Conservation (phyloP, 2,888 invertebrate genomes). For the Apotomis turbidana region DNA sequence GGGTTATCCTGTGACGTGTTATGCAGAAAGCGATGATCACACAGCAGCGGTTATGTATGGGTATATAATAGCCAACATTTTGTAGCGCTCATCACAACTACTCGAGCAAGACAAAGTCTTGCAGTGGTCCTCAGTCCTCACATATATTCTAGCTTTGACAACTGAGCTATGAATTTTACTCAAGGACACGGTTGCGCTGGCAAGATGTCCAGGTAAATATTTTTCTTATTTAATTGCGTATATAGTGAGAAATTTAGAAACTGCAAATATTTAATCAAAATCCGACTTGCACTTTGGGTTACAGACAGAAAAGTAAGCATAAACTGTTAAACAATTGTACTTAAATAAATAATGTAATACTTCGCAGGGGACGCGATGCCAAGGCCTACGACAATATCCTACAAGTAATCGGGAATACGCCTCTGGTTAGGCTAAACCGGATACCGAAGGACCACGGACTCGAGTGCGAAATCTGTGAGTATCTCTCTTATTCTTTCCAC, state of each 20-base stretch:
- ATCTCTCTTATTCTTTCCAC: background rate
- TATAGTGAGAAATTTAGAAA: too few relatives aligned
- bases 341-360: background rate
- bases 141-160: background rate
- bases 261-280: too few relatives aligned
- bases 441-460: conserved; percentile 88
- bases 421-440: conserved; percentile 87
- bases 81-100: too few relatives aligned
- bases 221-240: background rate
- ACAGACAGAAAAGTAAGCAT: too few relatives aligned
- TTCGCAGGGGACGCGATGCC: conserved; percentile 49
- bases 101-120: background rate
- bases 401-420: conserved; percentile 89
- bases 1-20: background rate
- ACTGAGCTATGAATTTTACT: background rate
- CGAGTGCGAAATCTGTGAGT: conserved; percentile 89
- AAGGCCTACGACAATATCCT: conserved; percentile 86
- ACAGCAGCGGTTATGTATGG: background rate
- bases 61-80: background rate
- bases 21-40: background rate
- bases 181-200: background rate
- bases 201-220: background rate
- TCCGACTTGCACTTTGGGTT: too few relatives aligned
- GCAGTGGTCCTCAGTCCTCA: background rate
- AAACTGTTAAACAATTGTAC: background rate